These are phyloP conservation scores for Melanerpes aurifrons DNA, from an alignment of 2,113 vertebrate species.

Conservation along the genomic window DNA sequence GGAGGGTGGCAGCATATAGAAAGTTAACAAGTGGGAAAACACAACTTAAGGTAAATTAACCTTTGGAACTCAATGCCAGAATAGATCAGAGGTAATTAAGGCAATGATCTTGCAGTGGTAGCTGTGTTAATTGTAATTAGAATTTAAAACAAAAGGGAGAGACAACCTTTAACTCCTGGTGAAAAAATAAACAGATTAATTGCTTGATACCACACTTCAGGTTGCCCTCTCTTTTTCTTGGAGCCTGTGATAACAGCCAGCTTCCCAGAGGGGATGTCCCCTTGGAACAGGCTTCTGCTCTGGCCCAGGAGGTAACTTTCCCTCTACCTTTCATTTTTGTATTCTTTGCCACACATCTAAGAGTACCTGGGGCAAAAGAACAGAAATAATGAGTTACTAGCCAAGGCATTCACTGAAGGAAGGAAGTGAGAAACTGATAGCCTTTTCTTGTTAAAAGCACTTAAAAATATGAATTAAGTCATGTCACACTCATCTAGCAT, in stretches of 20 bases:
- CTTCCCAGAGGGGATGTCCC: neutral
- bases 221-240: neutral
- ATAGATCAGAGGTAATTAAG: neutral
- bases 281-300: neutral
- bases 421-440: neutral
- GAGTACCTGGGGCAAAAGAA: neutral
- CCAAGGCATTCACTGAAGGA: neutral
- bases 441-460: neutral
- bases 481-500: neutral
- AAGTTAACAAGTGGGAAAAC: slow-evolving; percentile 5
- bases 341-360: neutral
- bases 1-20: neutral
- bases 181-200: neutral
- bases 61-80: neutral
- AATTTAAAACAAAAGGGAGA: neutral
- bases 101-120: neutral
- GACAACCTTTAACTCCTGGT: neutral
- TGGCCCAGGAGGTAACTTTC: neutral
- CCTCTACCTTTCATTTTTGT: neutral
- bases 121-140: neutral
- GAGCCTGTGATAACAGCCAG: neutral
- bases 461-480: neutral
- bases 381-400: neutral
- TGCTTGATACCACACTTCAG: neutral
- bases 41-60: neutral